Evolutionary conservation across 2,888 invertebrate genomes (phyloP), one percentile per base, ranked within the genome.

Genomic region (Agrilus mali): DNA sequence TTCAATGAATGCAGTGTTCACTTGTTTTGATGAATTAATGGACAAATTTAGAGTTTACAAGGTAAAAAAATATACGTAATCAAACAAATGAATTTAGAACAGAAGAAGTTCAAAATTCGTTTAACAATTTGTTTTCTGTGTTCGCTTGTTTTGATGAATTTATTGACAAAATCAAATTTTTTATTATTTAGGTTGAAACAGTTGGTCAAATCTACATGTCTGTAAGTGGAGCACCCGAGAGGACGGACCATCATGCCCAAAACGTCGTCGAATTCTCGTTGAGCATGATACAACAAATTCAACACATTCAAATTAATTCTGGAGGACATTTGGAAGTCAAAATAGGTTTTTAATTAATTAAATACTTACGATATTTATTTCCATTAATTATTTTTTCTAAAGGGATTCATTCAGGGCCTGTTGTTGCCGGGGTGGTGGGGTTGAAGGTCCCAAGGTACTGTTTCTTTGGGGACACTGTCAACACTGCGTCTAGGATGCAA

Each of bases 191-290:
- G 88, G 92, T 93, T 45, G 93, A 93, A 70, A 93, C 93, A 0
- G 87, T 93, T 1, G 93, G 92, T n/a, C 84, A 82, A 62, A 79
- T 82, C 39, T 93, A 93, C 64, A 92, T 93, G 92, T 80, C 87
- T 32, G 92, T 89, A 5, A 86, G 89, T 37, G 93, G 93, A 0
- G 85, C 86, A 2, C 92, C 92, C 0, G 87, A 90, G 59, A 68
- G 77, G 36, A 76, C 78, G 35, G 73, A 77, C 2, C 65, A 75
- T 13, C 90, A 93, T 63, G 86, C 88, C 0, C 73, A 77, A 46
- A 77, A 84, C 49, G 80, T 87, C 12, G 84, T 86, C 2, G 82
- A 84, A 56, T 77, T 89, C 4, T 82, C 88, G 0, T 66, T 92
- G 12, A 80, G 83, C 48, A 78, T 92, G 55, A 70, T 83, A 5